Base-by-base conservation (phyloP, 2,797 vertebrate genomes). In the Nyctalus aviator region DNA sequence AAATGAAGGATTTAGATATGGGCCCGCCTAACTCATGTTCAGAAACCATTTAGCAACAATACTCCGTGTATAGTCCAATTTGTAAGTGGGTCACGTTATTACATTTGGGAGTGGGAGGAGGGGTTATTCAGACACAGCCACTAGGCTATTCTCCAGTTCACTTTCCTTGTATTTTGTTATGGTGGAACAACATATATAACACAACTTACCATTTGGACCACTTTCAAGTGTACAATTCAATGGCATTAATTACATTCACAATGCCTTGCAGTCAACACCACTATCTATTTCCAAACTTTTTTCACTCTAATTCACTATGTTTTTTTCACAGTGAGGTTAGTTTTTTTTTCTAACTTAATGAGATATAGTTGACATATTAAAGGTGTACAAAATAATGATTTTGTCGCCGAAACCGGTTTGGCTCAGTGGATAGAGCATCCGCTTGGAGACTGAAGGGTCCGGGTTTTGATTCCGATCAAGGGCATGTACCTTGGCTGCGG, bases 51-150 rank as follows among this genome's bases (percentile, higher is more conserved):
- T 62, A 84, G 57, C 30, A 71, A 11, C 37, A n/a, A 62, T 4
- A 35, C 55, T 94, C 30, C 23, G 55, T 4, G 0, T 18, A 27
- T 2, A 3, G 71, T 50, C 87, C 1, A 1, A 9, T 62, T 86
- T 66, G n/a, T 88, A 94, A 96, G 35, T 69, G 79, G 93, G 88
- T 89, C 94, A 84, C 0, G 0, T 72, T 82, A 84, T 72, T 81
- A 82, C 62, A 30, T 75, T 83, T 35, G n/a, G 46, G 53, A 84
- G 27, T 41, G 21, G 6, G 48, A 59, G 14, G 30, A 87, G 18
- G n/a, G 20, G 17, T 37, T 41, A 37, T 21, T 85, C 77, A 94
- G 27, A 84, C 21, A 75, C 8, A 84, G 48, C 46, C 32, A n/a
- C 57, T 20, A 48, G 35, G 15, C 59, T 69, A 62, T 50, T 89